Percentiles rank a stretch among this genome's conserved stretches.
Evolutionary conservation across 2,888 invertebrate species (phyloP).

Genomic region (Mesoligia furuncula): DNA sequence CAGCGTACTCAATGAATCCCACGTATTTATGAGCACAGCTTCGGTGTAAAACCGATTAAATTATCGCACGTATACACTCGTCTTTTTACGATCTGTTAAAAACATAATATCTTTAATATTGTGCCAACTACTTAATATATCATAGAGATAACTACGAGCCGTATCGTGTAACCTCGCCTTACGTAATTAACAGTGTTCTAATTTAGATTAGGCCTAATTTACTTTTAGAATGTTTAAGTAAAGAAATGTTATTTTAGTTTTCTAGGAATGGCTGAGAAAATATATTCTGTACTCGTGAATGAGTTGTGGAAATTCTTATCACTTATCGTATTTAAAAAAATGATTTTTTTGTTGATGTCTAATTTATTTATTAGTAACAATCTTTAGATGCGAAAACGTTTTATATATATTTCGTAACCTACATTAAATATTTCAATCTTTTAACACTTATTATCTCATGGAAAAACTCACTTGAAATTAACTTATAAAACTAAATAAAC

Average conservation of each 20-base stretch:
- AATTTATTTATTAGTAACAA: conserved; percentile 21
- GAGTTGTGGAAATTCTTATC: conserved; percentile 11
- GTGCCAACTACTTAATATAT: conserved; percentile 60
- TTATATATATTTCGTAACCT: conserved; percentile 42
- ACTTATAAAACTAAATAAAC: conserved; percentile 45
- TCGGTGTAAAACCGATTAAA: conserved; percentile 56
- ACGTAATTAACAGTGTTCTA: conserved; percentile 50
- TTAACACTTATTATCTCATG: conserved; percentile 29
- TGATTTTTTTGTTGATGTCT: neutral
- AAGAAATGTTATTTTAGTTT: conserved; percentile 48
- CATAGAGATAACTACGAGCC: conserved; percentile 53
- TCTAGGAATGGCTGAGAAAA: conserved; percentile 34
- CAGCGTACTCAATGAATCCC: conserved; percentile 63
- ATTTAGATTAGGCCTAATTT: conserved; percentile 59
- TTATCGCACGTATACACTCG: conserved; percentile 61
- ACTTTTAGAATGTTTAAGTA: conserved; percentile 53
- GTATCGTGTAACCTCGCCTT: conserved; percentile 57
- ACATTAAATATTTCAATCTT: conserved; percentile 25
- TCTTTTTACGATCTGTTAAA: conserved; percentile 74
- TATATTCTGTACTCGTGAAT: conserved; percentile 15
- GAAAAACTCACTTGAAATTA: conserved; percentile 24
- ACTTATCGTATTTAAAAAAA: neutral
- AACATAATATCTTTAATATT: conserved; percentile 68
- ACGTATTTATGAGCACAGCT: conserved; percentile 58
- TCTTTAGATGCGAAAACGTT: conserved; percentile 35